Percentiles rank a stretch among this genome's conserved stretches.
phyloP scores from a whole-genome alignment of 1,140 invertebrate genomes.

The Odontomachus brunneus region DNA sequence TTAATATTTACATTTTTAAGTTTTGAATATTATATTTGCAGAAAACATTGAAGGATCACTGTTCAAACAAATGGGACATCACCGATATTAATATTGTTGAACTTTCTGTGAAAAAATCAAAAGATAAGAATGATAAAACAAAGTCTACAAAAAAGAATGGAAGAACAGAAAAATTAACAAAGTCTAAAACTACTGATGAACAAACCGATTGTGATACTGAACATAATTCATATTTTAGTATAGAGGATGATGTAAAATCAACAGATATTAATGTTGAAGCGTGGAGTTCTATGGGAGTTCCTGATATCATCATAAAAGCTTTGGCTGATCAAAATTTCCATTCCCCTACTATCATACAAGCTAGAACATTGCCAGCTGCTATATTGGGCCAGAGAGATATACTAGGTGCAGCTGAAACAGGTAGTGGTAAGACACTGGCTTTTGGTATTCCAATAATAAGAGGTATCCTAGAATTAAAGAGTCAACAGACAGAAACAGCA shows the following conservation, averaged over 20 bases:
- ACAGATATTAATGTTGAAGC: slow-evolving; percentile 85
- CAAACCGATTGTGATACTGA: slow-evolving; percentile 34
- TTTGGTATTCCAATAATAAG: slow-evolving; percentile 97
- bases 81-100: neutral
- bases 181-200: neutral
- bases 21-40: slow-evolving; percentile 40
- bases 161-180: slow-evolving; percentile 47
- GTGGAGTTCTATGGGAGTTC: slow-evolving; percentile 91
- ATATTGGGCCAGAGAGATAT: slow-evolving; percentile 95
- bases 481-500: slow-evolving; percentile 75
- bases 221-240: too few relatives aligned
- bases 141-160: slow-evolving; percentile 49
- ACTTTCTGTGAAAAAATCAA: slow-evolving; percentile 39
- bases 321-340: slow-evolving; percentile 91
- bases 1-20: neutral
- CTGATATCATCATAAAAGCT: slow-evolving; percentile 90
- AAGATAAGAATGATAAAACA: neutral
- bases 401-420: slow-evolving; percentile 98
- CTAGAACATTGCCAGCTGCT: slow-evolving; percentile 92
- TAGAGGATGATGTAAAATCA: slow-evolving; percentile 68
- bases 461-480: slow-evolving; percentile 92
- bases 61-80: slow-evolving; percentile 4
- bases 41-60: slow-evolving; percentile 50
- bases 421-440: slow-evolving; percentile 98
- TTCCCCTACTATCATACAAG: slow-evolving; percentile 94